Evolutionary conservation across 53 echinoderm and acorn worm species (phyloP).

Genomic region (Henricia sp.): DNA sequence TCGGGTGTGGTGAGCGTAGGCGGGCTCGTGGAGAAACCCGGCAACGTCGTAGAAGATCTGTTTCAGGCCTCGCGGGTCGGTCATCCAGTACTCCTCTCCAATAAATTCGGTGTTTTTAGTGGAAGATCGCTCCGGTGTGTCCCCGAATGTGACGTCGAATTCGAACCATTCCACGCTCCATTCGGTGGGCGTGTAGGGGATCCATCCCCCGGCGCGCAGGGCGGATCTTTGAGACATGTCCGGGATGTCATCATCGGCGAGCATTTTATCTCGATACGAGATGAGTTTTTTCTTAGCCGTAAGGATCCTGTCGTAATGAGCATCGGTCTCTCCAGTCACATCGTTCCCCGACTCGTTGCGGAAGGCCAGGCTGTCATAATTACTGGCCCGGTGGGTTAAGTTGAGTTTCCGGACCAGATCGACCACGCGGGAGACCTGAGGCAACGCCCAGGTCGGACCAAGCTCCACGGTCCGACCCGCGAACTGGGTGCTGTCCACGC

Average conservation of each 20-base stretch:
- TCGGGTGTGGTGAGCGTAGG: slow-evolving; percentile 48
- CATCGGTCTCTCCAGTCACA: slow-evolving; percentile 15
- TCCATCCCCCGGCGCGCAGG: slow-evolving; percentile 41
- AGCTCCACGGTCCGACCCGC: slow-evolving; percentile 45
- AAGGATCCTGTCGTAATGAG: background rate
- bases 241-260: background rate
- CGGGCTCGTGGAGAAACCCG: slow-evolving; percentile 24
- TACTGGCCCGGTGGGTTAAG: slow-evolving; percentile 8
- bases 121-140: slow-evolving; percentile 5
- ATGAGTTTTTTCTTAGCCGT: background rate
- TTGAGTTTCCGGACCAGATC: slow-evolving; percentile 3
- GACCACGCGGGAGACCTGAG: background rate
- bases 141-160: slow-evolving; percentile 36
- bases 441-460: slow-evolving; percentile 35
- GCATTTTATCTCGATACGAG: background rate
- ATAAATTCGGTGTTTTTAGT: slow-evolving; percentile 1
- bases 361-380: slow-evolving; percentile 31
- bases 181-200: slow-evolving; percentile 22
- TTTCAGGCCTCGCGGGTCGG: slow-evolving; percentile 19
- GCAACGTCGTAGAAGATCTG: slow-evolving; percentile 30
- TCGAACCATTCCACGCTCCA: slow-evolving; percentile 39
- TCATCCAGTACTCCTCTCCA: slow-evolving; percentile 30
- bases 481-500: slow-evolving; percentile 55
- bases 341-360: background rate
- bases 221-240: slow-evolving; percentile 50